Conservation (phyloP, 2,797 vertebrate species). For the Aeoliscus strigatus region DNA sequence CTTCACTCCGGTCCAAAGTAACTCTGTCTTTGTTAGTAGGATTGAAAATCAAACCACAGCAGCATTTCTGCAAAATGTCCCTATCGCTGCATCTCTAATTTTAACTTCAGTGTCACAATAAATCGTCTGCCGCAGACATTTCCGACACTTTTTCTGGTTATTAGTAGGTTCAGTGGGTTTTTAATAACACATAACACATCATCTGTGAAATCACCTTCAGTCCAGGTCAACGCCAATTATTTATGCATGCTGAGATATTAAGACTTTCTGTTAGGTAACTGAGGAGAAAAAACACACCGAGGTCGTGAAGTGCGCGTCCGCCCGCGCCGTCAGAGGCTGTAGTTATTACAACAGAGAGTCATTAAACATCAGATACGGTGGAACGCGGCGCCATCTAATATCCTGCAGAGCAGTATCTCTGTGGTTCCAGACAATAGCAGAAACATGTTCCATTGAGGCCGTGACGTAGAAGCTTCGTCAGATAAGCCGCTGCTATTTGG, state of each 20-base stretch:
- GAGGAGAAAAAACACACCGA: not conserved
- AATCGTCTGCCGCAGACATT: not conserved
- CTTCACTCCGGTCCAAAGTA: no score
- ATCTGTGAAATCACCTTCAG: not conserved
- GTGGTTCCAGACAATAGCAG: constrained; percentile 17
- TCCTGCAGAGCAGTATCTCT: constrained; percentile 44
- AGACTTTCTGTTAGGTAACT: not conserved
- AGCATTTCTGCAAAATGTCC: no score
- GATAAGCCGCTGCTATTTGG: constrained; percentile 13
- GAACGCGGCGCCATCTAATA: constrained; percentile 39
- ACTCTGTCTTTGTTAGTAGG: no score
- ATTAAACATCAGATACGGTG: constrained; percentile 48
- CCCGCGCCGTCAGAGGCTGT: constrained; percentile 13
- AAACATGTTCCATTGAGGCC: constrained; percentile 31
- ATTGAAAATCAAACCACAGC: no score
- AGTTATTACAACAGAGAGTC: constrained; percentile 26
- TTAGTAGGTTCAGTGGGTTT: not conserved
- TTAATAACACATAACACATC: not conserved
- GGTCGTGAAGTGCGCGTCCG: constrained; percentile 18
- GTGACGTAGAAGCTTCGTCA: constrained; percentile 10
- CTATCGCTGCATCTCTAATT: no score
- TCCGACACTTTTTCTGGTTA: no score
- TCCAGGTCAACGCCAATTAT: not conserved
- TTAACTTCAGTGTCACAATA: not conserved
- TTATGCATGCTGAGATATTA: constrained; percentile 1